Evolutionary conservation across 2,113 vertebrate species (phyloP).

Genomic region (Baryphthengus martii): DNA sequence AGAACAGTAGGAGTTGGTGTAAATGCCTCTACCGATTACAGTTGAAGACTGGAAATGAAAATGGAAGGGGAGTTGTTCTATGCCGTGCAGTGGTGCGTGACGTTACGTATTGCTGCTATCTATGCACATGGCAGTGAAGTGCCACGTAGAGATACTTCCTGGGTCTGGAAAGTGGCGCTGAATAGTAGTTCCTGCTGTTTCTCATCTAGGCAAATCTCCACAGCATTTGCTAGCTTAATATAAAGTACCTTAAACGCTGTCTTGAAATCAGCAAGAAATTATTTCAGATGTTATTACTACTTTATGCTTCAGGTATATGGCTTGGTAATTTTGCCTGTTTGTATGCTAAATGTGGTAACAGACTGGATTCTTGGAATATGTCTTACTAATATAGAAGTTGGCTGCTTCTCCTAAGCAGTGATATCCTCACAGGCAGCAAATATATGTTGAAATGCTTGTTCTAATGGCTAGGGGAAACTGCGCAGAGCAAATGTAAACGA

Average conservation of each 20-base stretch:
- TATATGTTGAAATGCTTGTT: not conserved
- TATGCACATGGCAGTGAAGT: not conserved
- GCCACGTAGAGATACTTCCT: not conserved
- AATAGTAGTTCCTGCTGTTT: not conserved
- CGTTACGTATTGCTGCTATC: accelerated
- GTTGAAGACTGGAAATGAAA: not conserved
- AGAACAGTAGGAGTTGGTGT: not conserved
- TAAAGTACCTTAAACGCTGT: not conserved
- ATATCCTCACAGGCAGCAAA: not conserved
- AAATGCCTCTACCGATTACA: not conserved
- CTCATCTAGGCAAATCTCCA: not conserved
- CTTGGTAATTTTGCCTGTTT: not conserved
- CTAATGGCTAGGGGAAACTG: not conserved
- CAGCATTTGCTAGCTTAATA: not conserved
- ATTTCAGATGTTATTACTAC: not conserved
- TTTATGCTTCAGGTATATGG: not conserved
- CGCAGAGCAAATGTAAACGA: not conserved
- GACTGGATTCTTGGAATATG: not conserved
- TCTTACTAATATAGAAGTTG: not conserved
- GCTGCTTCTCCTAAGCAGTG: not conserved
- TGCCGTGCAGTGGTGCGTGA: not conserved
- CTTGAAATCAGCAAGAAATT: not conserved
- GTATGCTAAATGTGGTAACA: not conserved
- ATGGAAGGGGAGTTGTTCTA: not conserved
- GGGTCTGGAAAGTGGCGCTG: not conserved